Conservation (phyloP, 2,113 vertebrate species). For the Labeo rohita region DNA sequence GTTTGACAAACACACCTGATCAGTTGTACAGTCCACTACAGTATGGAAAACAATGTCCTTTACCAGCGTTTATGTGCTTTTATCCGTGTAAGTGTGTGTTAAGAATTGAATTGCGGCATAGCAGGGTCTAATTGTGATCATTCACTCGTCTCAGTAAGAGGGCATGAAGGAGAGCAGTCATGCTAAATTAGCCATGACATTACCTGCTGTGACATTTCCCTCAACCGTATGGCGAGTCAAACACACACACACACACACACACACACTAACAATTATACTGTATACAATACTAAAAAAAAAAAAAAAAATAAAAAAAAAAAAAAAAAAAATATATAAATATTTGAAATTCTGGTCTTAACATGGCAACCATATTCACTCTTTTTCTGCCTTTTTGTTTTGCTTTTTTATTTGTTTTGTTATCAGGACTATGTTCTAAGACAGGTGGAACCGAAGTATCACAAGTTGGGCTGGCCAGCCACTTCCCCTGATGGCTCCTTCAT, state of each 20-base stretch:
- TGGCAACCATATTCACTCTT: not conserved
- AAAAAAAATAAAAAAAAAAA: too few relatives aligned
- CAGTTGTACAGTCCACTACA: too few relatives aligned
- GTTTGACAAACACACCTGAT: not conserved
- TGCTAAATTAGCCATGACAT: constrained; percentile 50
- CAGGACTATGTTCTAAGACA: constrained; percentile 96
- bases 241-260: not conserved
- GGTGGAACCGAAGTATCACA: constrained; percentile 90
- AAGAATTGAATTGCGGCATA: constrained; percentile 9
- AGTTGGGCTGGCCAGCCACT: constrained; percentile 90
- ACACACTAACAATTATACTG: not conserved
- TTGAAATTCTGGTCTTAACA: not conserved
- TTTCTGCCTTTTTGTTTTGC: not conserved
- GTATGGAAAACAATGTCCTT: not conserved
- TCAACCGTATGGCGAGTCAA: constrained; percentile 10
- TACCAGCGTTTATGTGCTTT: not conserved
- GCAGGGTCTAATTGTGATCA: constrained; percentile 38
- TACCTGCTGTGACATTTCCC: constrained; percentile 48
- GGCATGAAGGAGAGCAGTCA: constrained; percentile 39
- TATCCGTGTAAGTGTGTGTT: constrained; percentile 23
- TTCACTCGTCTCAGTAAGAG: constrained; percentile 37
- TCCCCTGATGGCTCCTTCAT: constrained; percentile 83
- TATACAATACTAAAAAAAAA: too few relatives aligned
- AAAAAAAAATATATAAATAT: not conserved
- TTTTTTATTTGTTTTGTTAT: not conserved